Percentiles rank a stretch among this genome's conserved stretches.
Evolutionary conservation across 2,113 vertebrate genomes (phyloP).

Genomic region (Actenoides lindsayi): DNA sequence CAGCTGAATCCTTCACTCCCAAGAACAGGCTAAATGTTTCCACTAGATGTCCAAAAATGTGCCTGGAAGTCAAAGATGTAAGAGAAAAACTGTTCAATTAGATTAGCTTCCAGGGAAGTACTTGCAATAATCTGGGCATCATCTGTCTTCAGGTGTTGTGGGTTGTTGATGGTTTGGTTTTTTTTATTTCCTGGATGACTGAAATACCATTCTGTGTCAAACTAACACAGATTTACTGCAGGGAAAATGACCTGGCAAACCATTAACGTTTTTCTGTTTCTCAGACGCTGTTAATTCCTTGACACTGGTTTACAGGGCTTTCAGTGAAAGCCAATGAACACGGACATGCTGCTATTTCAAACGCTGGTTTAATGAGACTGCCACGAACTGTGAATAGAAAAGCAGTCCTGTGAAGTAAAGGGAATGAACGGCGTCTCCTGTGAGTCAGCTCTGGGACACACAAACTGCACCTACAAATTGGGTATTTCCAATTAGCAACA

Average conservation of each 20-base stretch:
- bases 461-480: constrained; percentile 32
- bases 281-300: background rate
- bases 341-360: background rate
- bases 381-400: constrained; percentile 44
- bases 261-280: constrained; percentile 9
- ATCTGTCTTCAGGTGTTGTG: background rate
- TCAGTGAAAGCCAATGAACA: constrained; percentile 15
- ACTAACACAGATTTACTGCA: constrained; percentile 12
- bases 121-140: background rate
- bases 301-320: constrained; percentile 22
- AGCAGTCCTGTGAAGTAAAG: constrained; percentile 13
- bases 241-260: constrained; percentile 13
- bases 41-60: background rate
- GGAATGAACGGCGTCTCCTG: constrained; percentile 27
- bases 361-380: constrained; percentile 23
- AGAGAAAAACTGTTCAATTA: background rate
- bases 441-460: constrained; percentile 37
- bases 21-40: background rate
- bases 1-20: background rate
- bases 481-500: constrained; percentile 55
- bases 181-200: background rate
- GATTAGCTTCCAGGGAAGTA: background rate
- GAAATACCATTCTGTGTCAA: background rate
- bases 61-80: background rate
- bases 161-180: background rate